Conservation (phyloP, 2,797 vertebrate genomes). For the Eulemur mongoz region DNA sequence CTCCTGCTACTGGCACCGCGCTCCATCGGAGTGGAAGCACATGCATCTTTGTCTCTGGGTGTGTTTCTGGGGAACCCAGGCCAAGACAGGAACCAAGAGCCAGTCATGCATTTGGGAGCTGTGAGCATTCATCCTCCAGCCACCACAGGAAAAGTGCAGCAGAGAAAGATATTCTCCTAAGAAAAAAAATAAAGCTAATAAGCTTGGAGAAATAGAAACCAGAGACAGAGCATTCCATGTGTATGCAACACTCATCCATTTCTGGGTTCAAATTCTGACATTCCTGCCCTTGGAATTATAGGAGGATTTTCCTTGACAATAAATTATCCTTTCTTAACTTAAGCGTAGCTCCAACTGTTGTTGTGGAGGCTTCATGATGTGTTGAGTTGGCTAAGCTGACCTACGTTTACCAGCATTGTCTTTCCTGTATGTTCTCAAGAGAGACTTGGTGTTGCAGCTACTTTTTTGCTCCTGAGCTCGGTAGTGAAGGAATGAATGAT, state of each 20-base stretch:
- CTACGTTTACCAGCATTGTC: not conserved
- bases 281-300: not conserved
- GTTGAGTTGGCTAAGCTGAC: not conserved
- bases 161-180: not conserved
- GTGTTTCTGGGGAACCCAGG: not conserved
- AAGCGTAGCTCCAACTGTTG: not conserved
- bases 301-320: not conserved
- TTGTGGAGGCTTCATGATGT: not conserved
- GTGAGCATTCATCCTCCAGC: not conserved
- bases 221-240: not conserved
- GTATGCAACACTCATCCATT: not conserved
- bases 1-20: not conserved
- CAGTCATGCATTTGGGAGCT: not conserved
- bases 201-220: not conserved
- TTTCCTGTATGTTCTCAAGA: not conserved
- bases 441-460: not conserved
- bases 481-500: too few species aligned
- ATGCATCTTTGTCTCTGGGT: not conserved
- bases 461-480: too few species aligned
- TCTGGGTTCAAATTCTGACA: not conserved
- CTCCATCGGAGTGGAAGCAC: not conserved
- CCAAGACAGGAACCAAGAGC: not conserved
- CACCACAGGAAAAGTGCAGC: not conserved
- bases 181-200: not conserved
- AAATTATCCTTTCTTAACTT: not conserved